Conservation (phyloP, 2,797 vertebrate genomes). For the Pipistrellus pygmaeus region DNA sequence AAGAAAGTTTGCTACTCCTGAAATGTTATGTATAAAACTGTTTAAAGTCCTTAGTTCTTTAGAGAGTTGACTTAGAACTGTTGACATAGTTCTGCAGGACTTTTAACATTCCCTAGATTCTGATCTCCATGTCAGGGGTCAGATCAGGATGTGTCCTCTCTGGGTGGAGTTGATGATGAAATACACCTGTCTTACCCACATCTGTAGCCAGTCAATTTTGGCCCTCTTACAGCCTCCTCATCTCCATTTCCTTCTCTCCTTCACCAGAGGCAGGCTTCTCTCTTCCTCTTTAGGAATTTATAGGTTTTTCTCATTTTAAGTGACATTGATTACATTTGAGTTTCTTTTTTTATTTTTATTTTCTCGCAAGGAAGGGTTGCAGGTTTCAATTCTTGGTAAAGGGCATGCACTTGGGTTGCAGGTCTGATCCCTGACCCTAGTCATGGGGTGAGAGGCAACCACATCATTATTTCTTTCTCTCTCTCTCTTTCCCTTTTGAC, state of each 20-base stretch:
- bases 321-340: background rate
- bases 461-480: no score
- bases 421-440: no score
- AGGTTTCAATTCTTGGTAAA: no score
- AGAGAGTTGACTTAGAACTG: background rate
- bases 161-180: background rate
- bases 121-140: no score
- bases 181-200: accelerated
- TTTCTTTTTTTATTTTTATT: background rate
- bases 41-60: constrained; percentile 30
- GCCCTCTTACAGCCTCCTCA: background rate
- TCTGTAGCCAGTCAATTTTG: background rate
- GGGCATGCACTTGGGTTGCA: no score
- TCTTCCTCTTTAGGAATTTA: background rate
- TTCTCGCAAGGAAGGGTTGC: background rate
- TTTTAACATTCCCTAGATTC: background rate
- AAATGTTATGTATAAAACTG: background rate
- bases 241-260: background rate
- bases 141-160: background rate
- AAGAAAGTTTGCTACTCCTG: background rate
- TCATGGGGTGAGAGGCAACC: no score
- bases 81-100: background rate
- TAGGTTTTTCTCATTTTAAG: background rate
- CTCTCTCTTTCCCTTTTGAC: no score
- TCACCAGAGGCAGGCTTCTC: background rate